phyloP scores from a whole-genome alignment of 2,113 vertebrate species.

The Neolamprologus brichardi region DNA sequence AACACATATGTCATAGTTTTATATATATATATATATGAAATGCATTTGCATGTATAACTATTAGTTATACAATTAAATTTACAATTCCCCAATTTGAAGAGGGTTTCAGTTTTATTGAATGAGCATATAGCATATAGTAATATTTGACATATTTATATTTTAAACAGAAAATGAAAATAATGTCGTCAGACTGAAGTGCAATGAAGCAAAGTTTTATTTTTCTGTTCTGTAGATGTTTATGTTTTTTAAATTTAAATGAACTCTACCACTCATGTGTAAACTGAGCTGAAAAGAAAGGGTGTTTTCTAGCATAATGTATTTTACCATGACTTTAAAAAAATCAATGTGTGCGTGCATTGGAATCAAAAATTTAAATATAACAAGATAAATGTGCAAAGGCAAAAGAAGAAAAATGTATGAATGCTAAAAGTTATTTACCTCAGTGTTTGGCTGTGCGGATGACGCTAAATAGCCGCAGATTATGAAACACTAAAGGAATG shows the following conservation, averaged over 20 bases:
- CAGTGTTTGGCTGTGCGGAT: not conserved
- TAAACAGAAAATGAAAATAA: not conserved
- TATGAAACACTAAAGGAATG: constrained; percentile 26
- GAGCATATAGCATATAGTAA: not conserved
- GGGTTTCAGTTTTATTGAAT: not conserved
- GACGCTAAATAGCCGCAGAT: not conserved
- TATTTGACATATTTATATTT: not conserved
- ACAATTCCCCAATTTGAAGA: not conserved
- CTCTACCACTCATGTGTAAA: not conserved
- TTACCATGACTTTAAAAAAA: not conserved
- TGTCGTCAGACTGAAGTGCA: not conserved
- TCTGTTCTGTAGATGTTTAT: not conserved
- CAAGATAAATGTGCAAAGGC: not conserved
- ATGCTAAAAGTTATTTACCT: not conserved
- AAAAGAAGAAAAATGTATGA: not conserved
- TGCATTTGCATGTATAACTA: not conserved
- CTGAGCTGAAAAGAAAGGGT: not conserved
- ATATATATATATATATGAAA: not conserved
- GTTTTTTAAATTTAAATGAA: not conserved
- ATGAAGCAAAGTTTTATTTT: not conserved
- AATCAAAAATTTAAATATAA: not conserved
- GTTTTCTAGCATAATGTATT: not conserved
- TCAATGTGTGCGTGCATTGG: not conserved
- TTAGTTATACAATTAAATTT: not conserved
- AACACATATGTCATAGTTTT: not conserved